Evolutionary conservation across 2,888 invertebrate genomes (phyloP), one percentile per base, ranked within the genome.

Genomic region (Ypsolopha sequella): DNA sequence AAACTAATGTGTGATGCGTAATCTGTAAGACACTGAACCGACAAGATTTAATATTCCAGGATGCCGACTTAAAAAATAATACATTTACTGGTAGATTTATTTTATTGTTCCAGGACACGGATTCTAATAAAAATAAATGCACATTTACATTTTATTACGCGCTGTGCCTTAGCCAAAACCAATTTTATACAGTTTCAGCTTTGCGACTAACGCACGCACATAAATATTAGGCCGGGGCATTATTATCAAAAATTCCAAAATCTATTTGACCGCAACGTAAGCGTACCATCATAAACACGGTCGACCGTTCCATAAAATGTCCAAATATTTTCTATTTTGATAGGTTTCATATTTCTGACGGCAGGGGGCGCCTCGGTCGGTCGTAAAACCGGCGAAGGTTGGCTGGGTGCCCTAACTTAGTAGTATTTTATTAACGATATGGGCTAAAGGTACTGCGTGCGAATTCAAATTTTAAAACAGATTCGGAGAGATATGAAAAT

Each of bases 311-410:
- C 64, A 64, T 68, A 70, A 67, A 68, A 65, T 65, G 66, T 65
- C 64, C 63, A 63, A 62, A 65, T 66, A 61, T 68, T 66, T 68
- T 69, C 65, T 66, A 65, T 70, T 71, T 68, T 70, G 74, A 75
- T 71, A 75, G 70, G 72, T 77, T 74, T 69, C 70, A 78, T 77
- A 76, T 73, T 67, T 74, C 66, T 70, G 73, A 63, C 73, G 66
- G 67, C 70, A 61, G 76, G 70, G 76, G 72, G 71, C 61, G 62
- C 44, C 35, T 36, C 46, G 36, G 55, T 52, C 50, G 56, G 53
- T 68, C 73, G 67, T 72, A 73, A 73, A 76, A 59, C 60, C 59
- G 58, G 61, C 62, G 24, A 57, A 56, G 66, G 63, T 76, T 77
- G 73, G 76, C 74, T 64, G 58, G 57, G 60, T 74, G 73, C 76